Evolutionary conservation across 2,797 vertebrate genomes (phyloP).

Genomic region (Mormyrops boulengeri): DNA sequence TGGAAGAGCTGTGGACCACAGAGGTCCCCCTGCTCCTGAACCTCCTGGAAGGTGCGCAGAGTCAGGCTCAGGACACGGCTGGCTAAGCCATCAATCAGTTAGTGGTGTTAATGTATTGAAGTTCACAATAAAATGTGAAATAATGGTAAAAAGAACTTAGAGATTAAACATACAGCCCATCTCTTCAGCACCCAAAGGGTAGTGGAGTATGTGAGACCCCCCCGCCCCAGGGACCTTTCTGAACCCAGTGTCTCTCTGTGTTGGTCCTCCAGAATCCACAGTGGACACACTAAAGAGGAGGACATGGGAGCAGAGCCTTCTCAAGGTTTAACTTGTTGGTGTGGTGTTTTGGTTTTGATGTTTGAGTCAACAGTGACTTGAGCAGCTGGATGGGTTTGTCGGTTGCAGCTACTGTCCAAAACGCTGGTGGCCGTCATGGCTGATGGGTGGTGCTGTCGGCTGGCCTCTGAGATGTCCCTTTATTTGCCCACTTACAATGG

Average conservation of each 20-base stretch:
- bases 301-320: slow-evolving; percentile 73
- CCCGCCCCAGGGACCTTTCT: not conserved
- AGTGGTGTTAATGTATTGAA: not conserved
- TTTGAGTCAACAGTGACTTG: not conserved
- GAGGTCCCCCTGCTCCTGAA: slow-evolving; percentile 68
- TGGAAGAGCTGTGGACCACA: slow-evolving; percentile 64
- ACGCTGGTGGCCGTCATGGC: slow-evolving; percentile 66
- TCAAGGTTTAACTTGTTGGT: slow-evolving; percentile 60
- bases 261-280: slow-evolving; percentile 59
- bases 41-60: slow-evolving; percentile 68
- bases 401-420: slow-evolving; percentile 70
- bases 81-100: not conserved
- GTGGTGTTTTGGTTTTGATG: not conserved
- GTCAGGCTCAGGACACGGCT: not conserved
- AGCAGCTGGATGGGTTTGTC: not conserved
- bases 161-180: not conserved
- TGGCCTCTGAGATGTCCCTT: slow-evolving; percentile 69
- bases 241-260: not conserved
- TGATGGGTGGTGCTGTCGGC: slow-evolving; percentile 69
- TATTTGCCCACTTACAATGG: slow-evolving; percentile 73
- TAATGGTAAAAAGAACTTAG: not conserved
- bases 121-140: not conserved
- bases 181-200: not conserved
- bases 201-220: not conserved
- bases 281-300: slow-evolving; percentile 62